These are phyloP conservation scores for Carcina quercana DNA, from an alignment of 2,888 invertebrate species.

Conservation along the genomic window DNA sequence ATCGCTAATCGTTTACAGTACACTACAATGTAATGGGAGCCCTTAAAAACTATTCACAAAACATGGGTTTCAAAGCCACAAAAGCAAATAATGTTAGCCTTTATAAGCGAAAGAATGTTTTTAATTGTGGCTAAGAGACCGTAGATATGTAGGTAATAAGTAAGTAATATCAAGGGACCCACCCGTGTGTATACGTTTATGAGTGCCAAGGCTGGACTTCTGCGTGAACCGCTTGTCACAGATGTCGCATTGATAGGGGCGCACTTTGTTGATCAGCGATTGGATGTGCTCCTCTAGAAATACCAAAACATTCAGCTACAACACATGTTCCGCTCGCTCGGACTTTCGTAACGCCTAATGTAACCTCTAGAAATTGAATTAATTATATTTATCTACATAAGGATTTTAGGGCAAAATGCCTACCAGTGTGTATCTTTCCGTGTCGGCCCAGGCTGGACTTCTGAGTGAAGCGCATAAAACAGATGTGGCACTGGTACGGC, in stretches of 20 bases:
- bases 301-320: constrained; percentile 72
- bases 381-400: constrained; percentile 59
- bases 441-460: constrained; percentile 84
- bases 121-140: constrained; percentile 65
- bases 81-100: constrained; percentile 28
- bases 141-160: constrained; percentile 52
- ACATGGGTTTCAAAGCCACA: constrained; percentile 67
- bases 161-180: constrained; percentile 71
- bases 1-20: constrained; percentile 37
- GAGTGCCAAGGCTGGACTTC: constrained; percentile 88
- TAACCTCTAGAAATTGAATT: constrained; percentile 57
- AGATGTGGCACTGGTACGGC: constrained; percentile 82
- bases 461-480: constrained; percentile 83
- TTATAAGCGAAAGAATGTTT: constrained; percentile 20
- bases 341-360: constrained; percentile 54
- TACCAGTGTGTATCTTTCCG: constrained; percentile 81
- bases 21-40: constrained; percentile 45
- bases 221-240: constrained; percentile 88
- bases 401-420: constrained; percentile 73
- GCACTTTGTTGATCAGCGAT: constrained; percentile 77
- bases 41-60: constrained; percentile 74
- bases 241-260: constrained; percentile 81
- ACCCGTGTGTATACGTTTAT: constrained; percentile 85
- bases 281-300: constrained; percentile 76
- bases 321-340: constrained; percentile 48